Percentiles rank a stretch among this genome's conserved stretches.
These are phyloP conservation scores for Henricia sp. DNA, from an alignment of 53 echinoderm and acorn worm species.

Conservation along the genomic window DNA sequence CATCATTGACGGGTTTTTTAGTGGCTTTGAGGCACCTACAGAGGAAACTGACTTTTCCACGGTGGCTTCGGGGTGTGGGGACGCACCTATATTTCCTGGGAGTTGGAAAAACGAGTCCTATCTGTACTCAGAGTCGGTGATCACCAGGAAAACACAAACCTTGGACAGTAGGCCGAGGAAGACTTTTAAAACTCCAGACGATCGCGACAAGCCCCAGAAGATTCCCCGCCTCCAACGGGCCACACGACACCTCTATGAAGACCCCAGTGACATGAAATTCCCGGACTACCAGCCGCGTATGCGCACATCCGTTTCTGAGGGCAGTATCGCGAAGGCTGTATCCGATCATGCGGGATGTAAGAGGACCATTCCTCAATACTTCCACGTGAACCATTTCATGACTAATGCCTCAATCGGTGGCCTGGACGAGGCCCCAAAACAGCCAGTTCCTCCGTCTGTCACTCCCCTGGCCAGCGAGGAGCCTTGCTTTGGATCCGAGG, in stretches of 20 bases:
- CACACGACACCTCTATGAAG: constrained; percentile 18
- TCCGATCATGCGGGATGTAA: not conserved
- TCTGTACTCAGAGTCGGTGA: constrained; percentile 4
- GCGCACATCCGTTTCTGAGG: not conserved
- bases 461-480: not conserved
- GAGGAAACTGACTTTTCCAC: not conserved
- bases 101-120: constrained; percentile 17
- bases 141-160: not conserved
- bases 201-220: too few relatives aligned
- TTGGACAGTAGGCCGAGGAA: not conserved
- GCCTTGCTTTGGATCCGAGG: too few relatives aligned
- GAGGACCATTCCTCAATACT: constrained; percentile 40
- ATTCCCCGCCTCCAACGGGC: not conserved
- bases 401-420: not conserved
- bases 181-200: not conserved
- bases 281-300: not conserved
- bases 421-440: not conserved
- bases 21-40: not conserved
- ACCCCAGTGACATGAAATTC: not conserved
- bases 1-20: not conserved
- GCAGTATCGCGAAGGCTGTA: not conserved
- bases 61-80: not conserved
- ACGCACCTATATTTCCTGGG: not conserved
- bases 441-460: not conserved
- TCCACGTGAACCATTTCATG: not conserved